Percentiles rank a stretch among this genome's conserved stretches.
Evolutionary conservation across 2,113 vertebrate species (phyloP).

Genomic region (Channa argus): DNA sequence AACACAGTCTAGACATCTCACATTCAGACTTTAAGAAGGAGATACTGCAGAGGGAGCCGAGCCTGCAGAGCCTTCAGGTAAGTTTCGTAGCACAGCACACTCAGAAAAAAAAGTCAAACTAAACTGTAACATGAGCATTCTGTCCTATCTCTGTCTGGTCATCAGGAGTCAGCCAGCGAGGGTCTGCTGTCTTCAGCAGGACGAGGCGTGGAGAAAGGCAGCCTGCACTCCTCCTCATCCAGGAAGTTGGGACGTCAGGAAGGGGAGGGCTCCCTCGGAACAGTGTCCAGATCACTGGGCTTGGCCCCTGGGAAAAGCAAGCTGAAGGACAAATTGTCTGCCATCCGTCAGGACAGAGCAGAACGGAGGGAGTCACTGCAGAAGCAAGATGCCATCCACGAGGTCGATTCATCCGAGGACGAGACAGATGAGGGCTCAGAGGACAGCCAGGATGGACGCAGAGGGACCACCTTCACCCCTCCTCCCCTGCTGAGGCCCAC

Average conservation of each 20-base stretch:
- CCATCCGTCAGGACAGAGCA: conserved; percentile 93
- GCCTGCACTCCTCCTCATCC: conserved; percentile 80
- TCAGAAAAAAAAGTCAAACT: no score
- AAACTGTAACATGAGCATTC: neutral
- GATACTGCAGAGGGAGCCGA: conserved; percentile 89
- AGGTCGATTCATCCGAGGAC: conserved; percentile 96
- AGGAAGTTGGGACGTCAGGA: conserved; percentile 88
- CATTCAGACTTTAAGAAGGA: conserved; percentile 95
- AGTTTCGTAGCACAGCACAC: neutral
- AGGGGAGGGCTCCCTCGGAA: conserved; percentile 48
- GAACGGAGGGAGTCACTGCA: conserved; percentile 94
- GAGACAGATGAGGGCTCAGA: conserved; percentile 93
- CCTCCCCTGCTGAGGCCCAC: conserved; percentile 82
- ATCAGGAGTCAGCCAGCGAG: conserved; percentile 87
- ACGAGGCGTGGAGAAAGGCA: conserved; percentile 86
- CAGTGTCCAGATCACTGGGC: conserved; percentile 66
- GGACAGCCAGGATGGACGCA: conserved; percentile 88
- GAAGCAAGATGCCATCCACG: conserved; percentile 96
- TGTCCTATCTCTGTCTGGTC: neutral
- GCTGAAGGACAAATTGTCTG: conserved; percentile 86
- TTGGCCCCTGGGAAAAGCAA: conserved; percentile 80
- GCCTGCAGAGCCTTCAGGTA: conserved; percentile 88
- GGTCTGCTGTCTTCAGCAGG: conserved; percentile 75
- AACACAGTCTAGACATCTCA: conserved; percentile 93
- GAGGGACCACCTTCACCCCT: conserved; percentile 76